A percentile compares a stretch with the other conserved stretches of the same genome.
These are phyloP conservation scores for Netelia inedita DNA, from an alignment of 2,888 invertebrate genomes.

Conservation along the genomic window DNA sequence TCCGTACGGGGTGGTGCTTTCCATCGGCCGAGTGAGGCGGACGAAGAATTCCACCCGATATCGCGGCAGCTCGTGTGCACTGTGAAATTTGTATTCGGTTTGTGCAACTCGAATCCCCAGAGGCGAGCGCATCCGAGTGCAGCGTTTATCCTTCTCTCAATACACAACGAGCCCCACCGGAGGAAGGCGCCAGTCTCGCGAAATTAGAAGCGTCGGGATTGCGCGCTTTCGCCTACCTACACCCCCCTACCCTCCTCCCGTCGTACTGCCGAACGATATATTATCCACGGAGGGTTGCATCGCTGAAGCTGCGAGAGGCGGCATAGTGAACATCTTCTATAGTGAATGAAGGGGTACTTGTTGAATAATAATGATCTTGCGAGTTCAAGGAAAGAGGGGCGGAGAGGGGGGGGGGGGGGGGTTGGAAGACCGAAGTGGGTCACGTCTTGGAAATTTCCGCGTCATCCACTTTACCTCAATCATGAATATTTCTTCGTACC, in stretches of 20 bases:
- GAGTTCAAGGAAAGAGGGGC: too few relatives aligned
- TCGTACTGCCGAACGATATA: slow-evolving; percentile 52
- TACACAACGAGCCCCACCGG: neutral
- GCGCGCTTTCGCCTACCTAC: slow-evolving; percentile 5
- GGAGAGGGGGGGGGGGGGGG: neutral
- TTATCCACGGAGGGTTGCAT: slow-evolving; percentile 8
- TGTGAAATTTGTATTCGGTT: slow-evolving; percentile 71
- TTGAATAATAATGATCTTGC: slow-evolving; percentile 5
- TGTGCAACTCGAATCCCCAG: slow-evolving; percentile 55
- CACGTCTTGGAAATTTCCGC: neutral
- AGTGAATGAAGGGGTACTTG: slow-evolving; percentile 17
- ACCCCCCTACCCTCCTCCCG: neutral
- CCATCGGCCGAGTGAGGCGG: slow-evolving; percentile 67
- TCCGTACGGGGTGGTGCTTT: slow-evolving; percentile 33
- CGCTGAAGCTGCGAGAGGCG: slow-evolving; percentile 1
- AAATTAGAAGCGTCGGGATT: slow-evolving; percentile 66
- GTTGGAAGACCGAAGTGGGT: neutral
- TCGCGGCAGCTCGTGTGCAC: slow-evolving; percentile 57
- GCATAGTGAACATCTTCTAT: slow-evolving; percentile 9
- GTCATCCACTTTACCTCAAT: neutral
- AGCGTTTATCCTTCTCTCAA: slow-evolving; percentile 15
- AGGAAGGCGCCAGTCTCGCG: slow-evolving; percentile 37
- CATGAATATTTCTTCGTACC: neutral
- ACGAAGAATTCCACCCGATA: slow-evolving; percentile 70
- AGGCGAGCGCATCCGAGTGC: slow-evolving; percentile 57